Evolutionary conservation across 2,113 vertebrate species (phyloP).

Genomic region (Trogon melanurus): DNA sequence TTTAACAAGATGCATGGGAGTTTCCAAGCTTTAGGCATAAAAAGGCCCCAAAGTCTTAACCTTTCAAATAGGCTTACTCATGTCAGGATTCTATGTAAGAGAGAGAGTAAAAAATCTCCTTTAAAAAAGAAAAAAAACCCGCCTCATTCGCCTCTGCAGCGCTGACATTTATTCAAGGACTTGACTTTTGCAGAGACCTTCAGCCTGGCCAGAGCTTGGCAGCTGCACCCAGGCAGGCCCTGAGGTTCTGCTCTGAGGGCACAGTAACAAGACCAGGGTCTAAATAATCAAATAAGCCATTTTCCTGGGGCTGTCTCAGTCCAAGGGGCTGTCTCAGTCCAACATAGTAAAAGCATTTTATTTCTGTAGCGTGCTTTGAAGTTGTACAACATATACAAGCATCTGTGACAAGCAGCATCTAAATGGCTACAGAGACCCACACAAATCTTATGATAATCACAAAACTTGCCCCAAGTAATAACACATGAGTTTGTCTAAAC

Average conservation of each 20-base stretch:
- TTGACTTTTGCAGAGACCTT: not conserved
- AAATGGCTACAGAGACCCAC: not conserved
- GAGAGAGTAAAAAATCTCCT: not conserved
- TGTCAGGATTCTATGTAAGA: not conserved
- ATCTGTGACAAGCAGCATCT: not conserved
- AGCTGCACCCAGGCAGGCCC: not conserved
- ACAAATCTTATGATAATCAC: not conserved
- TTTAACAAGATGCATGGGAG: conserved; percentile 14
- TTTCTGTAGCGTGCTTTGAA: not conserved
- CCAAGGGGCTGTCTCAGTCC: not conserved
- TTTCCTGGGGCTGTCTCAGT: not conserved
- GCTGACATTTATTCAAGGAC: not conserved
- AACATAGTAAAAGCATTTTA: not conserved
- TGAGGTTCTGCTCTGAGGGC: not conserved
- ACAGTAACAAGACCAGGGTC: accelerated
- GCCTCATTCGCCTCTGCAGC: accelerated
- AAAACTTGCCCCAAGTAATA: not conserved
- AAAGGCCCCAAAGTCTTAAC: not conserved
- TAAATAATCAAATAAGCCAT: not conserved
- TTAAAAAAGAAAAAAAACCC: not conserved
- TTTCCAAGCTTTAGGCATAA: conserved; percentile 12
- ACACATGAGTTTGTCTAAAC: not conserved
- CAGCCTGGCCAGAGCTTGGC: not conserved
- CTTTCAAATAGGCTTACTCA: not conserved
- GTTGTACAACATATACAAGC: not conserved